Conservation (phyloP, 2,888 invertebrate species). For the Parasteatoda lunata region DNA sequence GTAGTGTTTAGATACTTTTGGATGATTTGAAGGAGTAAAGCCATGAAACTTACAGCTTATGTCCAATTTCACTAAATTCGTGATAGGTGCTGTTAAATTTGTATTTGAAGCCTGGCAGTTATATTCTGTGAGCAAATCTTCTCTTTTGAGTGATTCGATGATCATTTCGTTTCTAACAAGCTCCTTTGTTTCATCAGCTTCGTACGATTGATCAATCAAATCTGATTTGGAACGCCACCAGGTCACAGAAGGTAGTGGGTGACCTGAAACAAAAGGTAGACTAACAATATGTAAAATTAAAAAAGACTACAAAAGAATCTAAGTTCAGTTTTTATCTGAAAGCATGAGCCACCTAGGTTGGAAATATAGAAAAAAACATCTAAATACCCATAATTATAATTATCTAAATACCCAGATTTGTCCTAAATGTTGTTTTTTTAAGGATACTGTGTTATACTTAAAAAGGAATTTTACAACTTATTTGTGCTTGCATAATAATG, state of each 20-base stretch:
- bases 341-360: too few species aligned
- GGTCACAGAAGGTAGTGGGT: conserved; percentile 38
- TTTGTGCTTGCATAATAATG: too few species aligned
- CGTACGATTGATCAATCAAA: conserved; percentile 23
- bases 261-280: conserved; percentile 29
- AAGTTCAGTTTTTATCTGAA: too few species aligned
- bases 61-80: conserved; percentile 57
- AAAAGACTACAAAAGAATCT: too few species aligned
- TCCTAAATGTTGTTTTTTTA: too few species aligned
- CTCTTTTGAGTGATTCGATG: conserved; percentile 50
- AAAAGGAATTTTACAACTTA: too few species aligned
- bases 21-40: background rate
- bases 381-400: too few species aligned
- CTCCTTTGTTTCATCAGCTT: conserved; percentile 16
- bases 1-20: background rate
- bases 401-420: too few species aligned
- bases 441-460: too few species aligned
- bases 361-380: too few species aligned
- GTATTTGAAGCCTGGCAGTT: conserved; percentile 61
- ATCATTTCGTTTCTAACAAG: conserved; percentile 47
- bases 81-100: conserved; percentile 66
- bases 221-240: conserved; percentile 46
- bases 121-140: conserved; percentile 41
- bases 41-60: conserved; percentile 86
- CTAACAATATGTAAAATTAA: background rate